Base-by-base conservation (phyloP, 2,888 invertebrate species). In the Tipula helvola region DNA sequence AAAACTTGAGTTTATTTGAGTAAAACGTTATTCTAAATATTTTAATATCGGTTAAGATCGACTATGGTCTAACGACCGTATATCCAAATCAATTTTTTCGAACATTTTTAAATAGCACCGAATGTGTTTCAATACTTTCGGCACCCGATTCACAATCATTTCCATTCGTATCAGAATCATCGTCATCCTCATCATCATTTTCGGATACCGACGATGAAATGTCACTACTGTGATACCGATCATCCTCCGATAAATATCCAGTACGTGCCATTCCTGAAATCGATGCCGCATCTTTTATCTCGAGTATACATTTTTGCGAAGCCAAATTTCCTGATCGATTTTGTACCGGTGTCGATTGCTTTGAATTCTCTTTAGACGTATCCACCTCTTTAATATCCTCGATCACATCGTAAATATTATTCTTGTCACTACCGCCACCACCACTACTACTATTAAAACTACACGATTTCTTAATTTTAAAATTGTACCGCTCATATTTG, bases 81-180 rank as follows among this genome's bases (percentile, higher is more conserved):
- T 3, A 16, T 28, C 28, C 28, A 8, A 28, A 28, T 71, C 12
- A 84, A 87, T 84, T 90, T 88, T 94, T 94, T 87, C 94, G 92
- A 89, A 95, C 95, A 90, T 94, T 95, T 86, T 95, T 96, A 89
- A 96, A 96, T 90, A 96, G 96, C 71, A 97, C 96, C 3, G 96
- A 97, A 91, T 97, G 96, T 0, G 97, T 97, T 89, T 96, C 97
- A 41, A 96, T 93, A 92, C 96, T 97, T 90, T 97, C 97, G 3
- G 96, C 97, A 0, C 97, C 97, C 36, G 96, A 97, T 92, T 97
- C 97, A 92, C 96, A 96, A n/a, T n/a, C 86, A 52, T 86, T 57
- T n/a, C 57, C 96, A 90, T 96, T 96, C 52, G 95, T 96, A 57
- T 95, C 95, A 88, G 95, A 93, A n/a, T 95, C 95, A 90, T 96